A percentile compares a stretch with the other conserved stretches of the same genome.
These are phyloP conservation scores for Pelodiscus sinensis DNA, from an alignment of 2,113 vertebrate genomes.

Conservation along the genomic window DNA sequence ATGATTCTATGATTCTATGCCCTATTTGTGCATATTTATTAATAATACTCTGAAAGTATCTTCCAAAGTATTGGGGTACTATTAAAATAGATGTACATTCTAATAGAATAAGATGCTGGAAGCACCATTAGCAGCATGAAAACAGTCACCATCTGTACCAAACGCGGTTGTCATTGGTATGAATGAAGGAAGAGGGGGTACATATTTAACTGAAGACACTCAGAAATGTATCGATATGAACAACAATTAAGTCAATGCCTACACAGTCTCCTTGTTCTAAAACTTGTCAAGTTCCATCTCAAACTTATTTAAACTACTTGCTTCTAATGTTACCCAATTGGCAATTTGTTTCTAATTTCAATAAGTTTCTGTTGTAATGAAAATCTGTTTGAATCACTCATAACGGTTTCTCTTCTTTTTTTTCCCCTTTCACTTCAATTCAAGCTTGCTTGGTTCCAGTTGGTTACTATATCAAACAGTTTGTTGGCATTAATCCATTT, in stretches of 20 bases:
- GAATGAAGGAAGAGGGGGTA: neutral
- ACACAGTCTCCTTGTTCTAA: neutral
- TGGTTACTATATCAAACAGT: neutral
- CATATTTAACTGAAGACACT: accelerated
- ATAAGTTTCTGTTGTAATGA: neutral
- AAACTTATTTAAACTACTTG: neutral
- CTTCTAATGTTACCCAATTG: neutral
- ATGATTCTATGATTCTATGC: too few relatives aligned
- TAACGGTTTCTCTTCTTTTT: neutral
- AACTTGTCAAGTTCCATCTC: neutral
- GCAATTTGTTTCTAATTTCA: conserved; percentile 2
- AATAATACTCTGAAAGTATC: neutral
- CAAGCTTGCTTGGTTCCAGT: neutral
- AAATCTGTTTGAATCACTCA: neutral
- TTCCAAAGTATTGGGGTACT: neutral
- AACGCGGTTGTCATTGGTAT: neutral
- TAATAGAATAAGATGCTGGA: conserved; percentile 1
- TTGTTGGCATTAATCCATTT: neutral
- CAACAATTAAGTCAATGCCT: neutral
- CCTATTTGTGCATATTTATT: neutral
- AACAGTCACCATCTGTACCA: neutral
- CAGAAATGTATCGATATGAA: neutral
- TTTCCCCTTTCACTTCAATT: neutral
- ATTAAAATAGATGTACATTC: neutral
- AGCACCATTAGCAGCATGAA: neutral